These are phyloP conservation scores for Chymomyza fuscimana DNA, from an alignment of 2,888 invertebrate species.

Conservation along the genomic window DNA sequence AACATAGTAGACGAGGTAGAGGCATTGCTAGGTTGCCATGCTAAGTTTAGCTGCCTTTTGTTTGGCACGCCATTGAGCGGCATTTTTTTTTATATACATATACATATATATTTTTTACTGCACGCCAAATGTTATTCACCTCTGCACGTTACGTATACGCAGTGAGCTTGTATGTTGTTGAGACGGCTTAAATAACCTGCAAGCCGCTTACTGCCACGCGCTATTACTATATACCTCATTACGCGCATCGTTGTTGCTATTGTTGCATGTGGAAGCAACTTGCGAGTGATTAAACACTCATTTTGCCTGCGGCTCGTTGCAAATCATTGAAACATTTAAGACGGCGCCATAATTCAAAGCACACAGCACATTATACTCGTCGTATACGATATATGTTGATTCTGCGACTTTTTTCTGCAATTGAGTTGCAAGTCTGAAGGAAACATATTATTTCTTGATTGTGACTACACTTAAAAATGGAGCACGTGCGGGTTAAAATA, in stretches of 20 bases:
- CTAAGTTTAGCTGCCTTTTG: conserved; percentile 72
- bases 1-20: neutral
- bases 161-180: conserved; percentile 57
- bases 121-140: conserved; percentile 64
- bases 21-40: conserved; percentile 40
- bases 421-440: neutral
- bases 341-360: neutral
- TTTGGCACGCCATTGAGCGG: conserved; percentile 73
- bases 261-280: neutral
- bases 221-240: conserved; percentile 24
- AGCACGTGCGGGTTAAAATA: neutral
- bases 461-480: too few species aligned
- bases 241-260: conserved; percentile 13
- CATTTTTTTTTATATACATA: conserved; percentile 40
- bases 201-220: conserved; percentile 40
- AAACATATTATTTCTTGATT: neutral
- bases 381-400: neutral
- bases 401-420: neutral
- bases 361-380: neutral
- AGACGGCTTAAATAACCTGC: conserved; percentile 50
- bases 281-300: conserved; percentile 28
- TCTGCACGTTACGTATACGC: conserved; percentile 65
- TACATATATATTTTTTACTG: neutral
- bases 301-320: conserved; percentile 11
- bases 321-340: neutral